Conservation (phyloP, 2,797 vertebrate species). For the Epinephelus malabaricus region DNA sequence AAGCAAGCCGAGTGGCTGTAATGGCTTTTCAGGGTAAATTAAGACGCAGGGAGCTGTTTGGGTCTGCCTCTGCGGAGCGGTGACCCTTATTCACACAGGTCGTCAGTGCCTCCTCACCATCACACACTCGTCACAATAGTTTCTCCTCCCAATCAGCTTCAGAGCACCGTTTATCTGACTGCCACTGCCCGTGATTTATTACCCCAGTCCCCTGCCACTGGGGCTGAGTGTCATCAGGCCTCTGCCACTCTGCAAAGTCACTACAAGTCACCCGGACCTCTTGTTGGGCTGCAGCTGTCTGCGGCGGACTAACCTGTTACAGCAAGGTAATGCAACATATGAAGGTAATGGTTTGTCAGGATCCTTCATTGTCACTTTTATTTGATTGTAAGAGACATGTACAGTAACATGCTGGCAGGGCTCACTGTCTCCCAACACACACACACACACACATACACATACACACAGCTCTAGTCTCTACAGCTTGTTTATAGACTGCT, state of each 20-base stretch:
- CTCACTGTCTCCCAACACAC: conserved; percentile 10
- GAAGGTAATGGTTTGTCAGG: conserved; percentile 64
- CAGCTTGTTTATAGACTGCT: conserved; percentile 41
- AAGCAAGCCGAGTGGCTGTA: conserved; percentile 71
- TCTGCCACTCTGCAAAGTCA: conserved; percentile 82
- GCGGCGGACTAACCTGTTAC: conserved; percentile 43
- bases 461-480: conserved; percentile 18
- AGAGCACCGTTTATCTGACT: conserved; percentile 80
- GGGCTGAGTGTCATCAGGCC: conserved; percentile 87
- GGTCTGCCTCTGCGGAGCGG: conserved; percentile 68
- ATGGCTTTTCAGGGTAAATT: conserved; percentile 83
- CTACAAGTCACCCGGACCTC: conserved; percentile 84
- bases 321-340: conserved; percentile 36
- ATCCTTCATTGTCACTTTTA: conserved; percentile 54
- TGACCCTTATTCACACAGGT: conserved; percentile 82
- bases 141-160: conserved; percentile 83
- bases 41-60: conserved; percentile 79
- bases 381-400: conserved; percentile 51
- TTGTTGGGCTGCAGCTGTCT: conserved; percentile 55
- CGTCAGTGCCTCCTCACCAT: conserved; percentile 71
- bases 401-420: conserved; percentile 47
- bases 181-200: conserved; percentile 83
- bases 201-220: conserved; percentile 69
- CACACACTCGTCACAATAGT: conserved; percentile 79
- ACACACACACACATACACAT: conserved; percentile 24